These are phyloP conservation scores for Scalopus aquaticus DNA, from an alignment of 2,113 vertebrate species.

Conservation along the genomic window DNA sequence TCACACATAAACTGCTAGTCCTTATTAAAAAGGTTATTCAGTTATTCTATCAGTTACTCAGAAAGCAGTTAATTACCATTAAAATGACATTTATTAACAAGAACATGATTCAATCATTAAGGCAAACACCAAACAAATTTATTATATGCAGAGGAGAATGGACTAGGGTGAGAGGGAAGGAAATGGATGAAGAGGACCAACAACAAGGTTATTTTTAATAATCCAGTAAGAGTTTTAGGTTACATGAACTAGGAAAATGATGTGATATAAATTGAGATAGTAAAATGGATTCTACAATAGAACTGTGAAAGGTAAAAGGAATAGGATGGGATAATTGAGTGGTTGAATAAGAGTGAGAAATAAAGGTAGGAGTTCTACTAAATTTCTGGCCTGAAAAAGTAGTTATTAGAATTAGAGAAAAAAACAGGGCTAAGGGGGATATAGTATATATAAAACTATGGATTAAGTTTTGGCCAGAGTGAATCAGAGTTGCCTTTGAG, in stretches of 20 bases:
- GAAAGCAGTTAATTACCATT: background rate
- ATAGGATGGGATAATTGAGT: background rate
- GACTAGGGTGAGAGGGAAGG: background rate
- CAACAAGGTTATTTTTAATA: background rate
- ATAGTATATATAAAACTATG: background rate
- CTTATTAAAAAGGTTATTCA: background rate
- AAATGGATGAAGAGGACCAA: background rate
- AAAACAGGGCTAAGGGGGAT: accelerated
- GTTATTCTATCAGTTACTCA: background rate
- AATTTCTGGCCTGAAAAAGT: background rate
- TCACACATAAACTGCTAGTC: background rate
- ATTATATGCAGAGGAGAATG: background rate
- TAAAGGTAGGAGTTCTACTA: background rate
- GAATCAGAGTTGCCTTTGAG: background rate
- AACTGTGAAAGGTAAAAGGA: background rate
- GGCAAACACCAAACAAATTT: background rate
- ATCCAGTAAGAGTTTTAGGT: background rate
- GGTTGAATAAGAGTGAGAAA: background rate
- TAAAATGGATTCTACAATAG: background rate
- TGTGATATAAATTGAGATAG: background rate
- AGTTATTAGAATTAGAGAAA: background rate
- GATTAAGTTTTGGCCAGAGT: background rate
- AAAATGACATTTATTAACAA: background rate
- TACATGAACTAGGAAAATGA: background rate
- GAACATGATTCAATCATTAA: background rate